phyloP scores from a whole-genome alignment of 2,113 vertebrate genomes.

The Prolemur simus region DNA sequence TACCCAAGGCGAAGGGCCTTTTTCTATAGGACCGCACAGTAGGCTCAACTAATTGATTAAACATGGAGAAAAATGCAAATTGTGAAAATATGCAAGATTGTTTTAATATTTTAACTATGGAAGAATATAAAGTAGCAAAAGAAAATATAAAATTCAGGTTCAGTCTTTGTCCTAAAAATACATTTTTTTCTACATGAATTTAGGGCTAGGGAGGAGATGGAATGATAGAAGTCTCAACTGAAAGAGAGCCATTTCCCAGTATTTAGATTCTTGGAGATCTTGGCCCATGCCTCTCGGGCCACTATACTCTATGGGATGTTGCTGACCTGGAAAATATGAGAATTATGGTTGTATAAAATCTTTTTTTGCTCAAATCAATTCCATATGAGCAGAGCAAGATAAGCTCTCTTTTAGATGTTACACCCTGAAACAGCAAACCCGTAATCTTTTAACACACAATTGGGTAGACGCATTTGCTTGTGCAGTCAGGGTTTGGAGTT shows the following conservation, averaged over 20 bases:
- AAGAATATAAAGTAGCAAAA: neutral
- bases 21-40: neutral
- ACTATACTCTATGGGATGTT: neutral
- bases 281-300: neutral
- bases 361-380: conserved; percentile 26
- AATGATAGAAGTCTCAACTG: neutral
- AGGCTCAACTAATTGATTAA: neutral
- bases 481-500: neutral
- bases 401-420: neutral
- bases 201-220: neutral
- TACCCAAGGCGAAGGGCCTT: neutral
- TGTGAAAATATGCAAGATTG: neutral
- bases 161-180: neutral
- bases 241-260: neutral
- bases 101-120: neutral
- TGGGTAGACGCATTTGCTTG: neutral
- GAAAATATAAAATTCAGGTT: neutral
- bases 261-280: neutral
- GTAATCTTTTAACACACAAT: neutral
- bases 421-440: neutral
- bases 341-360: neutral
- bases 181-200: neutral
- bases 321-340: conserved; percentile 37
- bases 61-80: neutral
- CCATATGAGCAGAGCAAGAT: neutral